Base-by-base conservation (phyloP, 2,888 invertebrate species). In the Petrolisthes manimaculis region DNA sequence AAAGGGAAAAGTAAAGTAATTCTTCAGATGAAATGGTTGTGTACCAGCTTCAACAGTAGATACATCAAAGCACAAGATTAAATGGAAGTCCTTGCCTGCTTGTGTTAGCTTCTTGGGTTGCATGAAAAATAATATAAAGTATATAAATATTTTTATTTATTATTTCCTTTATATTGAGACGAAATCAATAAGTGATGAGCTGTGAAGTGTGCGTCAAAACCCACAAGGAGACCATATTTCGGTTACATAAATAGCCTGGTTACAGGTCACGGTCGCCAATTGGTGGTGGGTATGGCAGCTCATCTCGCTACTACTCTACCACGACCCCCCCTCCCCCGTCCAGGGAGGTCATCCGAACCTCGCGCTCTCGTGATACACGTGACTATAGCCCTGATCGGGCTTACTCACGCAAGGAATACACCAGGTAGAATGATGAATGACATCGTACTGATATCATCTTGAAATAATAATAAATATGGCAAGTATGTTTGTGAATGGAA, bases 81-180 rank as follows among this genome's bases (percentile, higher is more conserved):
- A 75, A 84, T 80, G 81, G 81, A 87, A 88, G 55, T 88, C 88
- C 88, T 88, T 88, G 88, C 88, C 88, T 88, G 81, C 88, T 88
- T 88, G 84, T 88, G 88, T 88, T 88, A 88, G 88, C 88, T 88
- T 88, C 81, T 88, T 88, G 88, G 88, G 88, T 88, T 88, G 88
- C 88, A 84, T 81, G 81, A 88, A 83, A 79, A 83, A 83, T 21
- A n/a, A n/a, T 71, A n/a, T 71, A 37, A 0, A 37, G 21, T 71
- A n/a, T 71, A 71, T 71, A 55, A 37, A 37, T 37, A 69, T 61
- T 84, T 87, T 84, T 87, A 87, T 83, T 86, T 86, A 81, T 83
- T 83, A 37, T 83, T 87, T 79, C 53, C 61, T 86, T 80, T 80
- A 24, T 71, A 69, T 51, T 87, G 83, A 87, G 71, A 80, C 56